Conservation (phyloP, 2,797 vertebrate species). For the Rallus crepitans region DNA sequence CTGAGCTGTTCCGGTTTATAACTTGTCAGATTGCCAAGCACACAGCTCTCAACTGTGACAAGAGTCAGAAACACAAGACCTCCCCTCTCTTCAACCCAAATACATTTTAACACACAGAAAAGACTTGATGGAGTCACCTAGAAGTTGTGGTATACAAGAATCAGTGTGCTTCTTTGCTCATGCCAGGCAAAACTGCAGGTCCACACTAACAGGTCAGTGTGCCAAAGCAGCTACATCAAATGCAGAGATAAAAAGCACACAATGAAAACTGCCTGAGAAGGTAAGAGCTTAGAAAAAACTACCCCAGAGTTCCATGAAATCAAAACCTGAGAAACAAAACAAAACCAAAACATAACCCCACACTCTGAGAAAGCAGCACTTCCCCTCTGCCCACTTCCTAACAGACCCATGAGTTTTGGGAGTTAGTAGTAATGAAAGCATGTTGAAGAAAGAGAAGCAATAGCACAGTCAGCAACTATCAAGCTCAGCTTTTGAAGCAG, state of each 20-base stretch:
- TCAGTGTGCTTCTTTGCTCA: rapidly evolving
- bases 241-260: background rate
- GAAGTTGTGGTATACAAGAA: background rate
- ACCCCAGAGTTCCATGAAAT: background rate
- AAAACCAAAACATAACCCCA: background rate
- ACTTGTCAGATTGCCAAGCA: background rate
- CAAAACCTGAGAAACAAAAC: background rate
- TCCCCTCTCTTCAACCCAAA: background rate
- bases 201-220: background rate
- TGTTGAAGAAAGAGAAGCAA: background rate
- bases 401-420: background rate
- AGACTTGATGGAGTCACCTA: background rate
- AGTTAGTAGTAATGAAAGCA: background rate
- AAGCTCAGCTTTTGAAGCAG: background rate
- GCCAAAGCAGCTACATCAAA: background rate
- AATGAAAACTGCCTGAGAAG: background rate
- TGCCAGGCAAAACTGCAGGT: background rate
- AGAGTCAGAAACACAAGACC: background rate
- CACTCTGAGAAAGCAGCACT: background rate
- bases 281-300: background rate
- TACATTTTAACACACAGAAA: background rate
- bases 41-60: background rate
- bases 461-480: background rate
- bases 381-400: background rate
- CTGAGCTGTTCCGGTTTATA: background rate